Percentiles rank a stretch among this genome's conserved stretches.
These are phyloP conservation scores for Archivesica marissinica DNA, from an alignment of 1,140 invertebrate species.

Conservation along the genomic window DNA sequence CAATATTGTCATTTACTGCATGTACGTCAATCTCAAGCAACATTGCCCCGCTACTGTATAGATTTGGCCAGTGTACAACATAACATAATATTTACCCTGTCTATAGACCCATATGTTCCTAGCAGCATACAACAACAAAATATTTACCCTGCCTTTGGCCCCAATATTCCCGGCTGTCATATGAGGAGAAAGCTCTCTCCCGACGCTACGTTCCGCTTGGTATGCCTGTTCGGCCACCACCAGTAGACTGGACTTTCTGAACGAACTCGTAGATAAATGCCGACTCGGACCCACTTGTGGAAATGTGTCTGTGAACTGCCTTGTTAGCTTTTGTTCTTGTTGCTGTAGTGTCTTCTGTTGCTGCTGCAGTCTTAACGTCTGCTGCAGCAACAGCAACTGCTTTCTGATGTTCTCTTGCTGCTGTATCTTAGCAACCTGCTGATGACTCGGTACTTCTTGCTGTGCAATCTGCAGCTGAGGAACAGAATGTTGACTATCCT, in stretches of 20 bases:
- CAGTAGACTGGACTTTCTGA: not conserved
- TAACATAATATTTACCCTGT: no score
- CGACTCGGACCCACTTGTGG: not conserved
- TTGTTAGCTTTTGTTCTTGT: not conserved
- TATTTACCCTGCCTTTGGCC: conserved; percentile 36
- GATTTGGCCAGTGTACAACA: no score
- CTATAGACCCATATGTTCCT: no score
- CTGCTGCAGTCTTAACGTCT: not conserved
- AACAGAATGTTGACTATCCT: not conserved
- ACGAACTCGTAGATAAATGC: not conserved
- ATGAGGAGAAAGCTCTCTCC: not conserved
- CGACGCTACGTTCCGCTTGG: not conserved
- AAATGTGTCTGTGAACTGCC: not conserved
- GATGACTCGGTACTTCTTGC: not conserved
- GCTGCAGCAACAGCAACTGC: conserved; percentile 15
- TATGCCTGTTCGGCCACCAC: not conserved
- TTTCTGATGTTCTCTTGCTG: conserved; percentile 28
- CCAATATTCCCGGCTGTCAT: conserved; percentile 4
- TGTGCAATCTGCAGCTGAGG: not conserved
- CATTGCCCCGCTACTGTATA: no score
- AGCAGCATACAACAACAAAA: no score
- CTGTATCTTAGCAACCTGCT: not conserved
- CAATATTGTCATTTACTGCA: no score
- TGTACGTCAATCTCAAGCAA: no score
- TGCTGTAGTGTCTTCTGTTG: not conserved